Evolutionary conservation across 2,888 invertebrate species (phyloP).

Genomic region (Trachelus tabidus): DNA sequence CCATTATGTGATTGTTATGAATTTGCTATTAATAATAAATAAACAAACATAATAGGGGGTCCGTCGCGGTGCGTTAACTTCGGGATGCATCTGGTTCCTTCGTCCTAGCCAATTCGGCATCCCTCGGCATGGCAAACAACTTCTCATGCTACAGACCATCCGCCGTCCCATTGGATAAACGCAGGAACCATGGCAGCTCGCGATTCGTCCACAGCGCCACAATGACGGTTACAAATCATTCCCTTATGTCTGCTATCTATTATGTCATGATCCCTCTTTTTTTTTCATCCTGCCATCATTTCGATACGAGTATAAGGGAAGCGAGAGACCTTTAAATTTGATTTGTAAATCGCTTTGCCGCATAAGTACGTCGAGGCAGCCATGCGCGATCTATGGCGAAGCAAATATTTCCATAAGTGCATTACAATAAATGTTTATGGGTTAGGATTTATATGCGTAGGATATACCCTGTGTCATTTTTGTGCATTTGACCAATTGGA

Average conservation of each 20-base stretch:
- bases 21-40: constrained; percentile 66
- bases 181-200: background rate
- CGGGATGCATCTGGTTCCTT: constrained; percentile 58
- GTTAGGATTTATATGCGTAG: background rate
- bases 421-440: too few species aligned
- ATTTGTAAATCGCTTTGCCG: constrained; percentile 14
- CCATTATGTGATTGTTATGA: constrained; percentile 64
- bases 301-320: too few species aligned
- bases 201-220: constrained; percentile 32
- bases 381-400: too few species aligned
- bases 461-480: too few species aligned
- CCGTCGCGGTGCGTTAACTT: constrained; percentile 61
- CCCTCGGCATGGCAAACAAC: constrained; percentile 9
- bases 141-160: constrained; percentile 8
- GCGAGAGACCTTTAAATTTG: constrained; percentile 14
- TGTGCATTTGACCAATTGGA: too few species aligned
- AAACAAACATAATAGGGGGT: constrained; percentile 61
- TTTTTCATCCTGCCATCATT: background rate
- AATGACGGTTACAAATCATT: constrained; percentile 54
- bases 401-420: too few species aligned
- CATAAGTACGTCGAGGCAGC: too few species aligned
- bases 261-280: background rate
- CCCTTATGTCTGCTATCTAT: constrained; percentile 24
- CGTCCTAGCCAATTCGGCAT: constrained; percentile 15
- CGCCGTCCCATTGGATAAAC: background rate